Evolutionary conservation across 1,140 invertebrate genomes (phyloP), one percentile per base, ranked within the genome.

Genomic region (Drosophila setifemur): DNA sequence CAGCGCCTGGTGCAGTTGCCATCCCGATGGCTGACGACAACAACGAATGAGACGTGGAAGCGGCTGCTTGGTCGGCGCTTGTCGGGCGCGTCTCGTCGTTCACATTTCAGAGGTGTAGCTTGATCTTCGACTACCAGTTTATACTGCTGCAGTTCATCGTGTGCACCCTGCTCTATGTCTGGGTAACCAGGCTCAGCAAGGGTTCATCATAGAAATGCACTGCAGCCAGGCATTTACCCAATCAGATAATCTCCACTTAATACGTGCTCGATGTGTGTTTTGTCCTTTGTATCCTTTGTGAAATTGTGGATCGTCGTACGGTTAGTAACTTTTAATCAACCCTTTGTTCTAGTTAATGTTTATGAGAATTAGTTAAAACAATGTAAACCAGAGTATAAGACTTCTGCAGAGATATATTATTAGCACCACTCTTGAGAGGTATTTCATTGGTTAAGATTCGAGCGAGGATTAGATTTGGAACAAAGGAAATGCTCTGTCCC

Each of bases 11-110:
- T 42, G 16, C 70, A 28, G 54, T 44, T 19, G 42, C 7, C 2
- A 44, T 52, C 18, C 79, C 50, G 9, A 21, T 69, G 11, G 66
- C 39, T 54, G 78, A 73, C 50, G 73, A 63, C 33, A 74, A 73
- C 45, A 82, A 76, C 50, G 88, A 89, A 89, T 89, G 88, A 89
- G 87, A 89, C 85, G 88, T 76, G 88, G 83, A 82, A 88, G 83
- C 58, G 76, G 75, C 81, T 43, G 67, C 74, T 69, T 70, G 67
- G 55, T 83, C 77, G 60, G 83, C 83, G 87, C 73, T 89, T 75
- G 88, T 89, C 69, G 88, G 88, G 83, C 88, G 88, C 74, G 77
- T 89, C 88, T 88, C 79, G 73, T 75, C 49, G 33, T 72, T 72
- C 42, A 85, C 70, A 73, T 73, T 77, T 75, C 67, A 71, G 43